Base-by-base conservation (phyloP, 2,113 vertebrate species). In the Osmerus eperlanus region DNA sequence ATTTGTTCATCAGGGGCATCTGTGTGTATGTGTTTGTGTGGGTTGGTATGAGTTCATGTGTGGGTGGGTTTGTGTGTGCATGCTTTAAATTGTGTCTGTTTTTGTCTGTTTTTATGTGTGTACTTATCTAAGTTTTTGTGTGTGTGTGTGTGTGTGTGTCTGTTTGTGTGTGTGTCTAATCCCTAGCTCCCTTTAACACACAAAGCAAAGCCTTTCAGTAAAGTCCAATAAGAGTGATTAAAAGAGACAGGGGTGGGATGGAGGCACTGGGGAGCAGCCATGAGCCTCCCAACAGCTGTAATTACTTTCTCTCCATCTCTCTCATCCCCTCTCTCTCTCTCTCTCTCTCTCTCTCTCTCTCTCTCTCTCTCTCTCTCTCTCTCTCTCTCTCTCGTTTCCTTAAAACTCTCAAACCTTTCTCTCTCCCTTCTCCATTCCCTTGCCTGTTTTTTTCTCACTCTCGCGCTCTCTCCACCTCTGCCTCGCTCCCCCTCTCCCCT, bases 271-370 rank as follows among this genome's bases (percentile, higher is more conserved):
- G 80, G 76, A 88, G 82, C 81, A 81, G 82, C 83, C 82, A 72
- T 69, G 83, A 85, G 78, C 73, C 81, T 81, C 78, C 78, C 79
- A 87, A 88, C 84, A 70, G 72, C 80, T 78, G 70, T 86, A 87
- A 91, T 90, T 81, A 88, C 85, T 88, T 90, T 83, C 83, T 89
- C 88, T 75, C 76, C 78, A 68, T 65, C 72, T 73, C 25, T 65
- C 18, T 71, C 77, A 68, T 61, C 29, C 14, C 9, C 2, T 9
- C 19, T 19, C n/a, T 11, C 2, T 12, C 19, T 3, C 14, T 4
- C 32, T 36, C 32, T 36, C 32, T 36, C 55, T 6, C 0, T 19
- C 2, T 9, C 19, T 19, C n/a, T 11, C 2, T 12, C 19, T 3
- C 14, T 4, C 32, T 36, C 32, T 36, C 32, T 36, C 55, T 6